Evolutionary conservation across 1,140 invertebrate species (phyloP).

Genomic region (Brachionus calyciflorus): DNA sequence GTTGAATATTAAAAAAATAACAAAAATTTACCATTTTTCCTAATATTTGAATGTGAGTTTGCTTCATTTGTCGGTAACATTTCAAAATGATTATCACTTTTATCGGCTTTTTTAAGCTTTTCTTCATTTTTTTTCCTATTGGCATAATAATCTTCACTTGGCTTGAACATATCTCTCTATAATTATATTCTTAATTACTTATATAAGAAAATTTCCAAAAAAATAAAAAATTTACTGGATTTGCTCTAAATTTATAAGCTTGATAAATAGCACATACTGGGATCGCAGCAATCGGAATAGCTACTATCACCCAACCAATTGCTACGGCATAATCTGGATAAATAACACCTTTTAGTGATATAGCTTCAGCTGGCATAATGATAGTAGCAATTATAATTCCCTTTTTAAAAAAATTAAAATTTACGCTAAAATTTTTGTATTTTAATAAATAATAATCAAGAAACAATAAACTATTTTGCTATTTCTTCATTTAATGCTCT

Average conservation of each 20-base stretch:
- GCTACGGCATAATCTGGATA: conserved; percentile 28
- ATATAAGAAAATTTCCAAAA: not conserved
- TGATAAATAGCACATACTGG: conserved; percentile 44
- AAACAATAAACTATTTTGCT: too few relatives aligned
- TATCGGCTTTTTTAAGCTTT: not conserved
- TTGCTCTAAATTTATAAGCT: not conserved
- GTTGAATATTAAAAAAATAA: not conserved
- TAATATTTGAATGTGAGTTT: not conserved
- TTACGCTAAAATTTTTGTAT: too few relatives aligned
- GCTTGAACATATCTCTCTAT: conserved; percentile 5
- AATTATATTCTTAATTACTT: not conserved
- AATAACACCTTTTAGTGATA: conserved; percentile 49
- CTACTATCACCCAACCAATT: conserved; percentile 41
- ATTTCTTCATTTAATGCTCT: too few relatives aligned
- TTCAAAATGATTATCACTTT: not conserved
- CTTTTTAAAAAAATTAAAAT: not conserved
- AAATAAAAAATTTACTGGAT: not conserved
- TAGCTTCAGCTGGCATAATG: not conserved
- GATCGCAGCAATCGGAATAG: conserved; percentile 25
- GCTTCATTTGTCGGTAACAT: not conserved
- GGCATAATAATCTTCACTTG: conserved; percentile 16
- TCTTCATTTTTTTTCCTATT: not conserved
- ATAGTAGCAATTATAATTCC: conserved; percentile 19
- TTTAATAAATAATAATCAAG: too few relatives aligned
- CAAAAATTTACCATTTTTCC: not conserved